Percentiles rank a stretch among this genome's conserved stretches.
These are phyloP conservation scores for Pelobates fuscus DNA, from an alignment of 2,113 vertebrate genomes.

Conservation along the genomic window DNA sequence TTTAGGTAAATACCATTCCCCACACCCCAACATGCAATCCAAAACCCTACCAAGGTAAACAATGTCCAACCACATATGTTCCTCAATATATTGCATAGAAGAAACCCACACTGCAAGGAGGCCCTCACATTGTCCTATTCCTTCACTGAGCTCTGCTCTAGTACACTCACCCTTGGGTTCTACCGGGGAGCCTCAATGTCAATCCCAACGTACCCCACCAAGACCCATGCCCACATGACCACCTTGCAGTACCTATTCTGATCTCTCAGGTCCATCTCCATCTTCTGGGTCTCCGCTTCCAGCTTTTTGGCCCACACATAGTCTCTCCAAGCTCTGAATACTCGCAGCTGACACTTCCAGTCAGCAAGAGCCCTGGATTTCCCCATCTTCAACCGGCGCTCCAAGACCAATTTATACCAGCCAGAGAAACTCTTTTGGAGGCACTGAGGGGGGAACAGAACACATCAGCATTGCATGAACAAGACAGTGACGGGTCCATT, in stretches of 20 bases:
- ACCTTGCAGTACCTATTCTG: conserved; percentile 76
- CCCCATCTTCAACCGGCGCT: conserved; percentile 75
- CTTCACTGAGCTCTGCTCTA: no score
- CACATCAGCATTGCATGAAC: no score
- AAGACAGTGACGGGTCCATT: background rate
- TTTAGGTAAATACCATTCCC: no score
- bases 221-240: background rate
- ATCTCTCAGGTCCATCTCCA: conserved; percentile 74
- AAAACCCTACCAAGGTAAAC: no score
- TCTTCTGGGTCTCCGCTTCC: conserved; percentile 67
- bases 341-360: conserved; percentile 84
- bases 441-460: conserved; percentile 68
- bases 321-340: conserved; percentile 81
- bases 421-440: conserved; percentile 84
- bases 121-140: no score
- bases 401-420: conserved; percentile 83
- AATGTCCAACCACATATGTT: no score
- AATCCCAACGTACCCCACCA: background rate
- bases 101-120: no score
- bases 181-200: background rate
- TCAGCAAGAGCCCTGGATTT: conserved; percentile 83
- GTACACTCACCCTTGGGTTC: no score
- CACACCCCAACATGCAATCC: no score
- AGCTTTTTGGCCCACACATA: conserved; percentile 72
- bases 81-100: no score